These are phyloP conservation scores for Pan paniscus DNA, from an alignment of 2,113 vertebrate species.

Conservation along the genomic window DNA sequence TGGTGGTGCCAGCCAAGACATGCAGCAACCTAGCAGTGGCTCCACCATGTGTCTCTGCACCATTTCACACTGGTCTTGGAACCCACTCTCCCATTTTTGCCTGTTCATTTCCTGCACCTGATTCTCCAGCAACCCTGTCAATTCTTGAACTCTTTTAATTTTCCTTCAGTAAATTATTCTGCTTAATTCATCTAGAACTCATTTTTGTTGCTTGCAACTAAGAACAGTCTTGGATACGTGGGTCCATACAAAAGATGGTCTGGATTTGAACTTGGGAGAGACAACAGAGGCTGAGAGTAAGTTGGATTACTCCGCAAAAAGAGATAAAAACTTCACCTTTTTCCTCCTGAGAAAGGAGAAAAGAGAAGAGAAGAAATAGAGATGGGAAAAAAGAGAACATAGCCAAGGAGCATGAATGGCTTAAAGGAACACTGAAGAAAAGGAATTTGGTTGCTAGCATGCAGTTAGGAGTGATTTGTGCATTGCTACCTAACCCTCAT, in stretches of 20 bases:
- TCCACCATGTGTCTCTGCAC: accelerated
- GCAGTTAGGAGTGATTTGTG: background rate
- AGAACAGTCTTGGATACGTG: background rate
- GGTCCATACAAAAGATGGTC: background rate
- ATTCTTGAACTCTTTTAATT: background rate
- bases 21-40: no score
- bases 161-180: background rate
- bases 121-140: background rate
- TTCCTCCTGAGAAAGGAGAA: background rate
- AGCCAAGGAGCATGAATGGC: background rate
- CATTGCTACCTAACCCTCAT: background rate
- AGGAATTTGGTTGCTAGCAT: background rate
- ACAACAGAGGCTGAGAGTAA: background rate
- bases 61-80: background rate
- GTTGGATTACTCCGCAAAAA: background rate
- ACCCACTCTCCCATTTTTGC: background rate
- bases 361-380: background rate
- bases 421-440: background rate
- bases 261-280: background rate
- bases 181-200: background rate
- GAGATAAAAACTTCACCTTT: background rate
- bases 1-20: background rate
- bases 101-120: background rate
- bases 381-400: background rate
- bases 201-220: background rate